phyloP scores from a whole-genome alignment of 2,113 vertebrate species.

The Hypomesus transpacificus region DNA sequence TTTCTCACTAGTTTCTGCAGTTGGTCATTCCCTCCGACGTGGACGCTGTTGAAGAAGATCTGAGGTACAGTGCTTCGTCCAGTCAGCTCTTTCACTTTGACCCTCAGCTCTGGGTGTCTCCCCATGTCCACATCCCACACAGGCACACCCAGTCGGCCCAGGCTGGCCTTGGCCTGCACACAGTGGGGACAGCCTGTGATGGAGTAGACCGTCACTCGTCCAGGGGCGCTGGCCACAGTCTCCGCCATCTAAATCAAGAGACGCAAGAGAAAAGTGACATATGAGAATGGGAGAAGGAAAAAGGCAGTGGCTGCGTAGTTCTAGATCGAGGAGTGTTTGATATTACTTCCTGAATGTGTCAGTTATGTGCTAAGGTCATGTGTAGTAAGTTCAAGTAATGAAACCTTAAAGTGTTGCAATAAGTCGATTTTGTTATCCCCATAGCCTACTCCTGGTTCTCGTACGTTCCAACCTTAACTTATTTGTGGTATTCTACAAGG shows the following conservation, averaged over 20 bases:
- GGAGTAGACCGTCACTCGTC: slow-evolving; percentile 72
- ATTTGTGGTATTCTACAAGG: no score
- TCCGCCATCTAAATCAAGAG: slow-evolving; percentile 58
- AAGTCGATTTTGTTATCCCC: no score
- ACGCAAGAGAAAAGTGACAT: slow-evolving; percentile 3
- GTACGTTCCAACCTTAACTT: no score
- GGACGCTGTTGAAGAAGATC: slow-evolving; percentile 74
- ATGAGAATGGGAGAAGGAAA: no score
- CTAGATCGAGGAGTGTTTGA: no score
- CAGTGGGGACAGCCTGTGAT: slow-evolving; percentile 73
- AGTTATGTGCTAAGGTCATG: no score
- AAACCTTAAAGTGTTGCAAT: no score
- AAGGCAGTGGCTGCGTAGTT: no score
- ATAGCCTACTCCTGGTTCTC: no score
- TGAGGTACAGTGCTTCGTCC: slow-evolving; percentile 70
- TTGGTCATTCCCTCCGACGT: slow-evolving; percentile 69
- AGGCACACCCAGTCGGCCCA: slow-evolving; percentile 59
- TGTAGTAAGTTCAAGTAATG: no score
- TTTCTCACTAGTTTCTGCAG: slow-evolving; percentile 70
- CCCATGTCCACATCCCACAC: slow-evolving; percentile 67
- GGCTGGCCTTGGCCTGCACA: slow-evolving; percentile 63
- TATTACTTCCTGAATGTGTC: no score
- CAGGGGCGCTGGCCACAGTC: slow-evolving; percentile 34
- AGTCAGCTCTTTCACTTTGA: slow-evolving; percentile 62
- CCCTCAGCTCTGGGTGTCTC: slow-evolving; percentile 56